A percentile compares a stretch with the other conserved stretches of the same genome.
These are phyloP conservation scores for Muscicapa adusta DNA, from an alignment of 2,113 vertebrate species.

Conservation along the genomic window DNA sequence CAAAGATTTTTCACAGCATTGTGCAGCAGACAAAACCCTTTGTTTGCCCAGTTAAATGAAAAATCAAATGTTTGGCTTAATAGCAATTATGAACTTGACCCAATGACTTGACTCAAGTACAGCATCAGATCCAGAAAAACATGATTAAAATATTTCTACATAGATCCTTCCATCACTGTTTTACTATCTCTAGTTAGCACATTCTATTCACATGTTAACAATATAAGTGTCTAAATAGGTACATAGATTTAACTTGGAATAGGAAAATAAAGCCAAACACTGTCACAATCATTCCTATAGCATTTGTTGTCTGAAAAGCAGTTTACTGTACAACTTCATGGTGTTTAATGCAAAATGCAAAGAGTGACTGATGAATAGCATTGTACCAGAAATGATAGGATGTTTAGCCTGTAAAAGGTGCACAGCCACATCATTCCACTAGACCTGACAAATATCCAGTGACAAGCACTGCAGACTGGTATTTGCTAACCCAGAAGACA, in stretches of 20 bases:
- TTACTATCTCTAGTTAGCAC: neutral
- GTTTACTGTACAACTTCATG: neutral
- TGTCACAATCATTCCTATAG: neutral
- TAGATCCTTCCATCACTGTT: neutral
- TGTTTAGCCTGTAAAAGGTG: neutral
- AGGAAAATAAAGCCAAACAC: neutral
- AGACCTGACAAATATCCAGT: neutral
- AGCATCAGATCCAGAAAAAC: neutral
- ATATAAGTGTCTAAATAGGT: neutral
- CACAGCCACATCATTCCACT: neutral
- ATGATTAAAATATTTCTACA: neutral
- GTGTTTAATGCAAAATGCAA: neutral
- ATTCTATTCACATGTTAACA: neutral
- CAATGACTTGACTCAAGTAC: neutral
- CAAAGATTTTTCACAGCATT: neutral
- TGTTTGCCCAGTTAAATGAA: neutral
- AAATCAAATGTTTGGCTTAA: neutral
- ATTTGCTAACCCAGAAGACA: neutral
- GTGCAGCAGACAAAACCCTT: neutral
- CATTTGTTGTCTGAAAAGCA: neutral
- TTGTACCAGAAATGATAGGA: neutral
- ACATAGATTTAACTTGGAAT: neutral
- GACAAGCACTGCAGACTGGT: neutral
- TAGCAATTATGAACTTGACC: neutral
- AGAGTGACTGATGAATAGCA: neutral